These are phyloP conservation scores for Nomia melanderi DNA, from an alignment of 1,140 invertebrate genomes.

Conservation along the genomic window DNA sequence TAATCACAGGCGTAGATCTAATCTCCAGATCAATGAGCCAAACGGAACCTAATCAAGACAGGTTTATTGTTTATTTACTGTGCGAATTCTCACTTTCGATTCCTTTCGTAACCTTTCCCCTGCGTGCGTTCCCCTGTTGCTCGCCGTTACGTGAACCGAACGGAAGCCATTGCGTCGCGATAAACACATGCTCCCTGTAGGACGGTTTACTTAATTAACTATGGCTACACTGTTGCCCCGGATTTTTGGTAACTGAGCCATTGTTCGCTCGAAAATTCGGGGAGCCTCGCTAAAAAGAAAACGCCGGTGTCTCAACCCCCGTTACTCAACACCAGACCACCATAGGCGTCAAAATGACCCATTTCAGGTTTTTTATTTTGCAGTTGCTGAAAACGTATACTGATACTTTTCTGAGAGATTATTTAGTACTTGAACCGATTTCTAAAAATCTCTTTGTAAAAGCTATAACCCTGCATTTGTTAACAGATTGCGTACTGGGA, in stretches of 20 bases:
- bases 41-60: constrained; percentile 61
- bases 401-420: too few relatives aligned
- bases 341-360: too few relatives aligned
- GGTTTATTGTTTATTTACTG: constrained; percentile 46
- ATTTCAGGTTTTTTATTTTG: too few relatives aligned
- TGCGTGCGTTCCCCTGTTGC: constrained; percentile 19
- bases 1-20: constrained; percentile 23
- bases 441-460: too few relatives aligned
- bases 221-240: not conserved
- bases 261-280: not conserved
- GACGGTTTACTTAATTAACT: constrained; percentile 12
- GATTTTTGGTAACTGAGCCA: not conserved
- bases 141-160: constrained; percentile 35
- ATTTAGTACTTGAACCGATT: too few relatives aligned
- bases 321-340: too few relatives aligned
- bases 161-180: constrained; percentile 33
- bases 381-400: too few relatives aligned
- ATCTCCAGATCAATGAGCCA: constrained; percentile 71
- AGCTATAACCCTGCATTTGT: too few relatives aligned
- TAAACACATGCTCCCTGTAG: constrained; percentile 17
- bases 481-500: too few relatives aligned
- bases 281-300: too few relatives aligned
- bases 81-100: constrained; percentile 51
- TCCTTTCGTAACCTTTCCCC: constrained; percentile 48
- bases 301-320: too few relatives aligned